phyloP scores from a whole-genome alignment of 2,797 vertebrate genomes.

The Danionella dracula region DNA sequence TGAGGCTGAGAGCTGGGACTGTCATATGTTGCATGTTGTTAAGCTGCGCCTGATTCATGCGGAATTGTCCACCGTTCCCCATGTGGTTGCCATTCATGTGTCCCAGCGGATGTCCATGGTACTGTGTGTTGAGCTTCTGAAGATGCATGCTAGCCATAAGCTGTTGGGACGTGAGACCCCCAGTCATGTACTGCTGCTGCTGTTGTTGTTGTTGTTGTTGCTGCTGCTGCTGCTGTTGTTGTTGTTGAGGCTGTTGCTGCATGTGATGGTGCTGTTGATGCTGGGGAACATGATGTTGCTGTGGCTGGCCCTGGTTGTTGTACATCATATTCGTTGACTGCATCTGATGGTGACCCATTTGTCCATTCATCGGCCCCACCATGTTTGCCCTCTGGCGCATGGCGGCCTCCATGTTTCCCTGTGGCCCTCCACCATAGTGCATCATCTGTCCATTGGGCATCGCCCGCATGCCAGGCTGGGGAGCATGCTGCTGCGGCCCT shows the following conservation, averaged over 20 bases:
- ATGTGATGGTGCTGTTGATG: slow-evolving; percentile 66
- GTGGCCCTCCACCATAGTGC: slow-evolving; percentile 73
- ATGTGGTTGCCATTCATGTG: slow-evolving; percentile 73
- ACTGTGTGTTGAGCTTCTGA: slow-evolving; percentile 88
- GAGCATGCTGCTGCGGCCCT: slow-evolving; percentile 74
- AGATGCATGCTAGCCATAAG: slow-evolving; percentile 91
- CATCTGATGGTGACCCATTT: slow-evolving; percentile 80
- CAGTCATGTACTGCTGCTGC: slow-evolving; percentile 71
- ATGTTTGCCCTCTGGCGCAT: slow-evolving; percentile 77
- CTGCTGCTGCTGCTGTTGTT: slow-evolving; percentile 59
- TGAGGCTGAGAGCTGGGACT: slow-evolving; percentile 74
- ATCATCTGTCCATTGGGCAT: slow-evolving; percentile 75
- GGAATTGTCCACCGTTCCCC: slow-evolving; percentile 67
- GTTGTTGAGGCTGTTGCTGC: slow-evolving; percentile 53
- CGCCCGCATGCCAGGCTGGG: slow-evolving; percentile 70
- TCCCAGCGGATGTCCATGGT: slow-evolving; percentile 80
- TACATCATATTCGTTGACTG: slow-evolving; percentile 78
- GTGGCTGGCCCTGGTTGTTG: slow-evolving; percentile 67
- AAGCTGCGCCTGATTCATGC: slow-evolving; percentile 71
- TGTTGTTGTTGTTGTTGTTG: slow-evolving; percentile 43
- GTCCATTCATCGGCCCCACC: slow-evolving; percentile 70
- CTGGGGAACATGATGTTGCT: slow-evolving; percentile 62
- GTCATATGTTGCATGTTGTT: slow-evolving; percentile 80
- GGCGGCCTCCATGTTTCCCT: slow-evolving; percentile 72
- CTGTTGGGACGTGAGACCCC: slow-evolving; percentile 73